phyloP scores from a whole-genome alignment of 2,113 vertebrate species.

The Trematomus loennbergii region DNA sequence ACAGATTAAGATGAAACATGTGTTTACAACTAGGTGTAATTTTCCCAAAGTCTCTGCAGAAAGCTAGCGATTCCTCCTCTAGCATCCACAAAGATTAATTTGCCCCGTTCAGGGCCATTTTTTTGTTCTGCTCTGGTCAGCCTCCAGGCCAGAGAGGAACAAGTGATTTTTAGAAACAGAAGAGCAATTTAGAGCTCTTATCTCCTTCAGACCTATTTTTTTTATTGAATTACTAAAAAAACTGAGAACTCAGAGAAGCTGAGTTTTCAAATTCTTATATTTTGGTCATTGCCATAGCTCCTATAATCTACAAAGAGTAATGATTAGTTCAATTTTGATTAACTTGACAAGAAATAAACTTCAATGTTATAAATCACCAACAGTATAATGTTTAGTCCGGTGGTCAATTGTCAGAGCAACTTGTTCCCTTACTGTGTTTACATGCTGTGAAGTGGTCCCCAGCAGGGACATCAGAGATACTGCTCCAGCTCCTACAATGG shows the following conservation, averaged over 20 bases:
- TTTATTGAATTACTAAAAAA: conserved; percentile 55
- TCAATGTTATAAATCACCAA: not conserved
- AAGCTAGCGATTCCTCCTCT: conserved; percentile 20
- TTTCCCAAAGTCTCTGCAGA: conserved; percentile 34
- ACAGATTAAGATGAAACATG: conserved; percentile 71
- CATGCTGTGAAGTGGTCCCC: not conserved
- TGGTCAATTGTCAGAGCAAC: conserved; percentile 30
- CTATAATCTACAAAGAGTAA: conserved; percentile 34
- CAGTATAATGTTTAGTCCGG: conserved; percentile 8
- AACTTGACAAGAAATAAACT: not conserved
- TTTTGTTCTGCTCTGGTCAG: conserved; percentile 51
- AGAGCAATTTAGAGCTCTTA: conserved; percentile 35
- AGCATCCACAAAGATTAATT: conserved; percentile 60
- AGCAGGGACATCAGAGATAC: too few species aligned
- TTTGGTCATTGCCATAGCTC: conserved; percentile 11
- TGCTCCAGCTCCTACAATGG: too few species aligned
- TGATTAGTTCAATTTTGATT: conserved; percentile 13
- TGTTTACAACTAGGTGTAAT: conserved; percentile 67
- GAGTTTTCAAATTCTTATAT: conserved; percentile 15
- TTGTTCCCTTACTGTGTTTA: not conserved
- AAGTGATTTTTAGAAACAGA: conserved; percentile 33
- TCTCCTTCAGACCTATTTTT: conserved; percentile 53
- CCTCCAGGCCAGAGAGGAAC: conserved; percentile 41
- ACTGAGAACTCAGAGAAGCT: conserved; percentile 1
- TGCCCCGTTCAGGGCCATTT: conserved; percentile 43